phyloP scores from a whole-genome alignment of 2,888 invertebrate genomes.

The Neuroscelio doddi region DNA sequence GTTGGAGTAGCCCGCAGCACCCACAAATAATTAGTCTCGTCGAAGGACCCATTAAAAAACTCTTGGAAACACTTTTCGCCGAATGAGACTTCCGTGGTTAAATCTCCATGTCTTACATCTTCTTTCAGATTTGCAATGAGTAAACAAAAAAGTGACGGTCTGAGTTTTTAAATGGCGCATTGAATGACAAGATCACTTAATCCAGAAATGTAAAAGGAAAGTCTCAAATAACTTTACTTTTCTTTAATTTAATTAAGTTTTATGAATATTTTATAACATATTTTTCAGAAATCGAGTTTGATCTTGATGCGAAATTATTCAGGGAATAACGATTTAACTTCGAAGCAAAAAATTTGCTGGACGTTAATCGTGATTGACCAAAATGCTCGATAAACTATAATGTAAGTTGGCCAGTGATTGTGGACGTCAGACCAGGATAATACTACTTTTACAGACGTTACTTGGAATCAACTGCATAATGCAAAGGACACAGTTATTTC shows the following conservation, averaged over 20 bases:
- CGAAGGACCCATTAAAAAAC: conserved; percentile 56
- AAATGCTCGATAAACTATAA: conserved; percentile 16
- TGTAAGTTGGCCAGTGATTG: conserved; percentile 15
- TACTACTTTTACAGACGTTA: conserved; percentile 23
- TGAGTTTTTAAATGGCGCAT: conserved; percentile 6
- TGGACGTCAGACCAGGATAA: conserved; percentile 13
- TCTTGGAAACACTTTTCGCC: conserved; percentile 54
- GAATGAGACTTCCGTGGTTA: conserved; percentile 38
- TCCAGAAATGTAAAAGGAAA: no score
- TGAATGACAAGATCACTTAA: no score
- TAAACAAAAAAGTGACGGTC: conserved; percentile 4
- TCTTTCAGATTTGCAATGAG: conserved; percentile 20
- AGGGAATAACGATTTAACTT: no score
- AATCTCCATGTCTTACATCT: conserved; percentile 24
- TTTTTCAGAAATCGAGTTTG: no score
- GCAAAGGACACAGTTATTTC: conserved; percentile 57
- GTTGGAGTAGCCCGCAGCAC: conserved; percentile 49
- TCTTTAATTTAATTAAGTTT: no score
- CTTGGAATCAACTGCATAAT: conserved; percentile 56
- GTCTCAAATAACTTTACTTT: no score
- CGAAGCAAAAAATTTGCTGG: no score
- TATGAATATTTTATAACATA: no score
- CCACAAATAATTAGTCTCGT: conserved; percentile 55
- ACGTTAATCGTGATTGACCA: no score
- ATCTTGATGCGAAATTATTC: no score